Evolutionary conservation across 2,888 invertebrate genomes (phyloP).

Genomic region (Endomychus coccineus): DNA sequence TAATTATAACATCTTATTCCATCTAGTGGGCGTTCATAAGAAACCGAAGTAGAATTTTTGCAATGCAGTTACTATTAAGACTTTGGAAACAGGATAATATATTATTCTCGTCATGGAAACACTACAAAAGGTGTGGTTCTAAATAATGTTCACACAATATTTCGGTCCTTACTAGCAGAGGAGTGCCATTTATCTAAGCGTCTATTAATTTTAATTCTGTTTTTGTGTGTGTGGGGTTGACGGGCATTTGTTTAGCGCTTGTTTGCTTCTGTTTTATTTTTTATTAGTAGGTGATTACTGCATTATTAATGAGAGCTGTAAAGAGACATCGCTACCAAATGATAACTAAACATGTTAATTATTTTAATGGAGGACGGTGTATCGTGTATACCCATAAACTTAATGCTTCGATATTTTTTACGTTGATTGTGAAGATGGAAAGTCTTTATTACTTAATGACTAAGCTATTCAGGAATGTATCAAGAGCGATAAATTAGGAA

Average conservation of each 20-base stretch:
- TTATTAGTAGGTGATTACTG: constrained; percentile 34
- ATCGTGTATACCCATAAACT: constrained; percentile 14
- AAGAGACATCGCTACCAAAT: constrained; percentile 33
- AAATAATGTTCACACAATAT: constrained; percentile 43
- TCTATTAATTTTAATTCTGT: constrained; percentile 42
- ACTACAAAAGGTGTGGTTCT: constrained; percentile 42
- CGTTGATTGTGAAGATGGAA: constrained; percentile 15
- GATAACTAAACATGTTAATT: constrained; percentile 36
- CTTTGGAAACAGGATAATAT: constrained; percentile 37
- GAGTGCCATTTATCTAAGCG: constrained; percentile 41
- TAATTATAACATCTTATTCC: no score
- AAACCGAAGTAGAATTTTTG: no score
- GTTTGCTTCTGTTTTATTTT: constrained; percentile 27
- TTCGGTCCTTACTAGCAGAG: constrained; percentile 36
- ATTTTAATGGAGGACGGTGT: constrained; percentile 26
- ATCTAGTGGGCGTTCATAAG: no score
- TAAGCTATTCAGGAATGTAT: constrained; percentile 12
- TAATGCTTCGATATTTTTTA: constrained; percentile 16
- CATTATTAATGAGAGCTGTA: constrained; percentile 35
- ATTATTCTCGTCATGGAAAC: constrained; percentile 40
- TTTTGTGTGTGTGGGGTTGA: constrained; percentile 34
- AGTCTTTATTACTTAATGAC: constrained; percentile 16
- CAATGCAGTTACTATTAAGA: constrained; percentile 25
- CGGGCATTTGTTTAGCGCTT: constrained; percentile 30
- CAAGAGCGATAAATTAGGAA: constrained; percentile 10